Conservation (phyloP, 92 coral and sea anemone species). For the Anthopleura xanthogrammica region DNA sequence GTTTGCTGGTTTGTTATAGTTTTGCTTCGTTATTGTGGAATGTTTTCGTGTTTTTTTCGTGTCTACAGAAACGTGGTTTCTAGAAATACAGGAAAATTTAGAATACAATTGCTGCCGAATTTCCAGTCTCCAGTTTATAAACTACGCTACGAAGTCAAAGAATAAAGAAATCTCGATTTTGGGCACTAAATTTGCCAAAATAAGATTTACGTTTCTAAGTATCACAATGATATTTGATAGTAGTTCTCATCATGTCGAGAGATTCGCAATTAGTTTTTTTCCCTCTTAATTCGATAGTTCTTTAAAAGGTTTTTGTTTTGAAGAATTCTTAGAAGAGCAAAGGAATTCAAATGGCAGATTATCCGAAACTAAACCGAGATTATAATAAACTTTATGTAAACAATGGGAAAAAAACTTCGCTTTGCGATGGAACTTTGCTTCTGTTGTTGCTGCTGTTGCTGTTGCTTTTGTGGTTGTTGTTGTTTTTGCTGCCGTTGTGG, state of each 20-base stretch:
- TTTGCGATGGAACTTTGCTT: not conserved
- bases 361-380: not conserved
- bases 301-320: not conserved
- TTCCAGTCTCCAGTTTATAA: too few species aligned
- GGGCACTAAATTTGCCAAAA: too few species aligned
- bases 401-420: not conserved
- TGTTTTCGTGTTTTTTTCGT: conserved; percentile 7
- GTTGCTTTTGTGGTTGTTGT: too few species aligned
- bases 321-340: not conserved
- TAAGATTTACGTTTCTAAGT: too few species aligned
- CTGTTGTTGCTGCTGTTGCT: too few species aligned
- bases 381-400: not conserved
- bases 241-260: too few species aligned
- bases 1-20: not conserved
- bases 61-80: not conserved
- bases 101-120: too few species aligned
- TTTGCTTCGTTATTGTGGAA: conserved; percentile 25
- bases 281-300: not conserved
- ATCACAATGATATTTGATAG: too few species aligned
- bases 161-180: too few species aligned
- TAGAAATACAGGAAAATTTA: too few species aligned
- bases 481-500: too few species aligned
- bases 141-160: too few species aligned
- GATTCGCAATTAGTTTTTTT: not conserved
- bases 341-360: not conserved